phyloP scores from a whole-genome alignment of 2,113 vertebrate genomes.

The Carassius carassius region DNA sequence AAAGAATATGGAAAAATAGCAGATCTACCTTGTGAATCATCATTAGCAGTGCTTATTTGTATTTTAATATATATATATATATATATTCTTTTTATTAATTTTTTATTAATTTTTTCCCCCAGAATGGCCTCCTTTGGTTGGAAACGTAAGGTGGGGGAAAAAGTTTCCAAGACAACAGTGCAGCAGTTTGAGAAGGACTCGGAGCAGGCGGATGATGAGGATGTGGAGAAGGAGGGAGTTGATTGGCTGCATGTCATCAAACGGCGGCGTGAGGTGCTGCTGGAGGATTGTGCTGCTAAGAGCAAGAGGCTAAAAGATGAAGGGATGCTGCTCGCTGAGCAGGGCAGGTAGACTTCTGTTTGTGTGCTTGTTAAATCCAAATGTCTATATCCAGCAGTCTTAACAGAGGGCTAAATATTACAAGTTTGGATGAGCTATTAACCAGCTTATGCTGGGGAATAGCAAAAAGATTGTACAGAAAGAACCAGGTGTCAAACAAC shows the following conservation, averaged over 20 bases:
- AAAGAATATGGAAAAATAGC: background rate
- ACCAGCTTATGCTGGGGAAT: background rate
- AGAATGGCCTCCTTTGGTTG: slow-evolving; percentile 95
- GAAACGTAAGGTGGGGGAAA: slow-evolving; percentile 94
- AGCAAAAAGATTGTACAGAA: background rate
- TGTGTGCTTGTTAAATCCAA: background rate
- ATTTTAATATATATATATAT: no score
- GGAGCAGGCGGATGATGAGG: slow-evolving; percentile 70
- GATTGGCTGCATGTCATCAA: slow-evolving; percentile 84
- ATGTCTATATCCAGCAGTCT: background rate
- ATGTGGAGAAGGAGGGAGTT: slow-evolving; percentile 66
- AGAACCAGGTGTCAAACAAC: background rate
- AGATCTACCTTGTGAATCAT: background rate
- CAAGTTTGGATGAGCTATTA: background rate
- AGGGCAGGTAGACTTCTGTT: slow-evolving; percentile 78
- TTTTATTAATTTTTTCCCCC: no score
- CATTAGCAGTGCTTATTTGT: background rate
- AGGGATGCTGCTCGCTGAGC: slow-evolving; percentile 83
- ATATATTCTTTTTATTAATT: no score
- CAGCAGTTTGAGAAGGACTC: slow-evolving; percentile 89
- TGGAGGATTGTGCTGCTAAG: slow-evolving; percentile 80
- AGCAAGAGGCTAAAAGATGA: slow-evolving; percentile 88
- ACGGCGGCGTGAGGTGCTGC: slow-evolving; percentile 78
- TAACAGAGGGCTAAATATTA: background rate
- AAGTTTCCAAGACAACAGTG: slow-evolving; percentile 85